Base-by-base conservation (phyloP, 2,888 invertebrate species). In the Harmothoe impar region DNA sequence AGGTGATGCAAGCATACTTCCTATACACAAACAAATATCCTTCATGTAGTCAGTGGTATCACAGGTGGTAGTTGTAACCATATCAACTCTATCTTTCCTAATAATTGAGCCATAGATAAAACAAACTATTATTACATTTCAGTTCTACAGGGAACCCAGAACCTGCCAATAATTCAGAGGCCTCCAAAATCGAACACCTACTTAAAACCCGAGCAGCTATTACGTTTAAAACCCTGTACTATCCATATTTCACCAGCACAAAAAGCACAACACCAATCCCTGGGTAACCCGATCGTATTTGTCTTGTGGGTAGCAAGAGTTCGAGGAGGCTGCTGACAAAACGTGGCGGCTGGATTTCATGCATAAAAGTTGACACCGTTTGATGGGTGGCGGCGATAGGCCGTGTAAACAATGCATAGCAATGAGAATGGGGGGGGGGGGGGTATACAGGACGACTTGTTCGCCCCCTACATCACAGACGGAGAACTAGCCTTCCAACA, bases 331-430 rank as follows among this genome's bases (percentile, higher is more conserved):
- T 43, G 35, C 43, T 25, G 81, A 81, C 81, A 81, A 43, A 43
- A 81, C 81, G 23, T 0, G 43, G 23, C n/a, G n/a, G n/a, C n/a
- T 43, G 35, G 81, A 81, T 81, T n/a, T 35, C 81, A 81, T 81
- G 81, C 81, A 81, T 81, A 81, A 81, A 81, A 43, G 81, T 81
- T 81, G 81, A 81, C 81, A 81, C 81, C 81, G 43, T 81, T 81
- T 81, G 81, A 43, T 81, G 81, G 17, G 81, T 15, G 35, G 15
- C 17, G 23, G 35, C 25, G 81, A 81, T 81, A 81, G 81, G 43
- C 33, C 81, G 43, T 81, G 81, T 81, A 81, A 81, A 81, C 81
- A 81, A 81, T 81, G 81, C 81, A 81, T 81, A 81, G 17, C 33
- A 25, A 81, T 81, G 81, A 81, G 81, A 0, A 25, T 33, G 10